A percentile compares a stretch with the other conserved stretches of the same genome.
Evolutionary conservation across 2,797 vertebrate genomes (phyloP).

Genomic region (Rhabdophis nuchalis): DNA sequence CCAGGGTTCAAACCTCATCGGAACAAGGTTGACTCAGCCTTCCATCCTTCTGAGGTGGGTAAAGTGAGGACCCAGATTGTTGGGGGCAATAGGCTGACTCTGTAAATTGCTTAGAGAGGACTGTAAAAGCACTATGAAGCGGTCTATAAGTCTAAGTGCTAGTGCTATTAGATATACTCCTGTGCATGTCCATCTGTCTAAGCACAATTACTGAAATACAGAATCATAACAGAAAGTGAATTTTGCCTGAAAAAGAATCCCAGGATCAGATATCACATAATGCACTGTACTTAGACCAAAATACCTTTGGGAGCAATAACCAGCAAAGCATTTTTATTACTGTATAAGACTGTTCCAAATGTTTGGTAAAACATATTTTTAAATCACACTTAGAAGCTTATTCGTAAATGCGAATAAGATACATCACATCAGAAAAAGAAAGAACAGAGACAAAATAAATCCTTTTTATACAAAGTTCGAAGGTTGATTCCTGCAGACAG

Average conservation of each 20-base stretch:
- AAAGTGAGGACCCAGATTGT: neutral
- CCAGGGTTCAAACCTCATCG: neutral
- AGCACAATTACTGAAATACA: rapidly evolving
- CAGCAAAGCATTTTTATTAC: conserved; percentile 37
- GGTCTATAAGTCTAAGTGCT: neutral
- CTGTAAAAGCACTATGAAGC: neutral
- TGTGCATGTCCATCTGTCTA: neutral
- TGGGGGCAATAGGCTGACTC: neutral
- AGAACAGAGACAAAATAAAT: conserved; percentile 25
- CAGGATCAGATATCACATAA: neutral
- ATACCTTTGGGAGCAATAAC: conserved; percentile 14
- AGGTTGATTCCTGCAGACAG: neutral
- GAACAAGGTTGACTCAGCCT: neutral
- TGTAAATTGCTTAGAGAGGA: neutral
- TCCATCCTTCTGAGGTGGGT: neutral
- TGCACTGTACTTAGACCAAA: neutral
- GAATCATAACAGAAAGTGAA: rapidly evolving
- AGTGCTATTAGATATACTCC: neutral
- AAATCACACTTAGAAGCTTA: conserved; percentile 27
- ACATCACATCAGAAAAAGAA: conserved; percentile 7
- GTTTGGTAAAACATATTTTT: conserved; percentile 28
- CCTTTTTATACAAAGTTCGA: conserved; percentile 13
- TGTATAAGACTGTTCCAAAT: conserved; percentile 25
- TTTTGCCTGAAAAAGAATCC: neutral
- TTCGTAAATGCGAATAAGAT: conserved; percentile 23